Evolutionary conservation across 2,113 vertebrate genomes (phyloP), one percentile per base, ranked within the genome.

Genomic region (Equus przewalskii): DNA sequence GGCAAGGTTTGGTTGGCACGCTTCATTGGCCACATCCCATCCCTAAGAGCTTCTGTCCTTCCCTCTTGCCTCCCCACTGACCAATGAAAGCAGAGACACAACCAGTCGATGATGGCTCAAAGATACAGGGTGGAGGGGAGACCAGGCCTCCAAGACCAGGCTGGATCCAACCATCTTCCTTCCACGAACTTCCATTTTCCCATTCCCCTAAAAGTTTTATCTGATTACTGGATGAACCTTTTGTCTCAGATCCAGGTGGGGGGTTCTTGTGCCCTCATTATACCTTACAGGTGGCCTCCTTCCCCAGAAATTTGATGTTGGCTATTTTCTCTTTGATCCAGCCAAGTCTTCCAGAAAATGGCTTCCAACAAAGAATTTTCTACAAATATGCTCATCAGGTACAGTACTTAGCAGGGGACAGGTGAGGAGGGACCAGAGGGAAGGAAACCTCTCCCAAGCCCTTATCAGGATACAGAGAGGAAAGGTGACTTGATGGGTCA

Each of bases 321-420:
- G 10, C 56, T 82, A 0, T 93, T 75, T 98, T 97, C 94, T 84
- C 93, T 98, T 97, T 96, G n/a, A 97, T 98, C 54, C 87, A 99
- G 98, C 97, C n/a, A 97, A 98, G 76, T 90, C 94, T 83, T 85
- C 64, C 36, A 85, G 95, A 97, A 97, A 96, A 93, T 56, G 78
- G 18, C 36, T 97, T 82, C 69, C 98, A 95, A 51, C 91, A 98
- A 87, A 93, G 62, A 33, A 8, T 98, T 96, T 99, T 99, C 98
- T 87, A 97, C 73, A 98, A 69, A 97, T 97, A 99, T 0, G 72
- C 98, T 67, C 94, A 98, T 8, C 98, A 99, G 99, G 99, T 99
- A 98, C 3, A 73, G 56, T 94, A 69, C 54, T 46, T 26, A 54
- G 30, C 67, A 4, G 5, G 84, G 51, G 84, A 73, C 21, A 5